phyloP scores from a whole-genome alignment of 2,113 vertebrate species.

The Pluvialis apricaria region DNA sequence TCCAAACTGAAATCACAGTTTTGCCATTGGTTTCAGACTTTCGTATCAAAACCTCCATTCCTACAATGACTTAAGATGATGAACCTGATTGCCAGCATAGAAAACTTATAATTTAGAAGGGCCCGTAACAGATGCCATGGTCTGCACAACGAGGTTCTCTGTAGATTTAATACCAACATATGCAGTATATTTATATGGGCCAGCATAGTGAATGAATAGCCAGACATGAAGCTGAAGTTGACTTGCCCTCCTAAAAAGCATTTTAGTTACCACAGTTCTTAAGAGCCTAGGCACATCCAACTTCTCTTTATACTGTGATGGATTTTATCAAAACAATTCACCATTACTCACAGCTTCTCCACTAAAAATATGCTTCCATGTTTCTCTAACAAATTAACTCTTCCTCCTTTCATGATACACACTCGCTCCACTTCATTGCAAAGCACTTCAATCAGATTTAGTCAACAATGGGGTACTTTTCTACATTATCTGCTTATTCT shows the following conservation, averaged over 20 bases:
- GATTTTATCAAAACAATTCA: not conserved
- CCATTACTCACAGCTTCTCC: not conserved
- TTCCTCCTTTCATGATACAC: not conserved
- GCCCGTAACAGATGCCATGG: not conserved
- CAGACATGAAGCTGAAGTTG: not conserved
- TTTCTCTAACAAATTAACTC: not conserved
- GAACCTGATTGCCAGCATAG: not conserved
- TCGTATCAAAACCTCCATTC: not conserved
- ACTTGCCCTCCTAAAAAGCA: not conserved
- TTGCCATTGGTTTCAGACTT: not conserved
- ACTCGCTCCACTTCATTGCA: not conserved
- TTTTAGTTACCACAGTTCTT: not conserved
- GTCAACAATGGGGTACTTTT: not conserved
- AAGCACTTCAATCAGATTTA: not conserved
- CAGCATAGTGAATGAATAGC: not conserved
- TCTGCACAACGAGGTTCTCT: not conserved
- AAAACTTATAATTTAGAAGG: not conserved
- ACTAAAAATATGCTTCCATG: not conserved
- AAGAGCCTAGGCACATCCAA: not conserved
- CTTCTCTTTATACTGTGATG: not conserved
- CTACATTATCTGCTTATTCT: not conserved
- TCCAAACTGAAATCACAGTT: not conserved
- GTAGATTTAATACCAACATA: not conserved
- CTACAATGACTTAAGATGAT: not conserved
- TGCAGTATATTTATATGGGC: not conserved